These are phyloP conservation scores for Amiota mariae DNA, from an alignment of 2,888 invertebrate genomes.

Conservation along the genomic window DNA sequence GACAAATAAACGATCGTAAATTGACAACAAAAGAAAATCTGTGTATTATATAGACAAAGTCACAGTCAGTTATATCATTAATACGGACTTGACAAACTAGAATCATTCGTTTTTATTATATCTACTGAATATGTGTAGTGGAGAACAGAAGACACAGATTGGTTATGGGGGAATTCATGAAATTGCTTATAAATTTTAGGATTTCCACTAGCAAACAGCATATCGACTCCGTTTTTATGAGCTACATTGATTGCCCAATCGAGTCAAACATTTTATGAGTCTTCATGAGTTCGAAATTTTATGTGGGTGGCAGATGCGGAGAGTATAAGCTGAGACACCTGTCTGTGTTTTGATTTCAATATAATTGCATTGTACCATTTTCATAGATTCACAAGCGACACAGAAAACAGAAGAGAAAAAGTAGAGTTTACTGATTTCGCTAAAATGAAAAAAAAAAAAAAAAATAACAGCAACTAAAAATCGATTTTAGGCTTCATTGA, in stretches of 20 bases:
- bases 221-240: neutral
- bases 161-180: neutral
- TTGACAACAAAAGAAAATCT: constrained; percentile 48
- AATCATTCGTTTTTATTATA: neutral
- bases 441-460: too few relatives aligned
- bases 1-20: constrained; percentile 56
- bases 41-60: too few relatives aligned
- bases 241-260: constrained; percentile 5
- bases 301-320: neutral
- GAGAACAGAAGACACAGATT: constrained; percentile 25
- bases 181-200: constrained; percentile 60
- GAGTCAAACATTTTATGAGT: constrained; percentile 20
- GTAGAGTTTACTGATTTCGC: too few relatives aligned
- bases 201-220: constrained; percentile 47
- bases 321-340: neutral
- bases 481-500: constrained; percentile 70
- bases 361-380: constrained; percentile 24
- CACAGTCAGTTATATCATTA: too few relatives aligned
- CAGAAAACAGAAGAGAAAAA: too few relatives aligned
- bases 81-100: neutral
- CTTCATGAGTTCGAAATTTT: neutral
- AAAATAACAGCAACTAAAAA: constrained; percentile 43
- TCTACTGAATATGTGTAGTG: neutral
- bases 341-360: constrained; percentile 26
- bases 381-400: constrained; percentile 9